These are phyloP conservation scores for Drosophila parthenogenetica DNA, from an alignment of 2,888 invertebrate genomes.

Conservation along the genomic window DNA sequence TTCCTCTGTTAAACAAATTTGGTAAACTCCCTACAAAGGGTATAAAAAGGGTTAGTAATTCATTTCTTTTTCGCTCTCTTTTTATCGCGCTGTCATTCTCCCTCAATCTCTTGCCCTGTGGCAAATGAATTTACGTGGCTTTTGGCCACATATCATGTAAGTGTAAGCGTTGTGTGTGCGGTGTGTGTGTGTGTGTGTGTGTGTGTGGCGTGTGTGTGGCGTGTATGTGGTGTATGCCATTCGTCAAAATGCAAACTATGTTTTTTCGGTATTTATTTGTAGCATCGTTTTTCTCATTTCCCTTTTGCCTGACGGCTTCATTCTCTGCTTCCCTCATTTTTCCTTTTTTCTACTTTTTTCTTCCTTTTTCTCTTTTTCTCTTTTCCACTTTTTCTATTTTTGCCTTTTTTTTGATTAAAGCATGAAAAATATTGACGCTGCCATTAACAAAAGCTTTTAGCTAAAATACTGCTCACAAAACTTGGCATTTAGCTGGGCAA, in stretches of 20 bases:
- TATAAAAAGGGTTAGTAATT: conserved; percentile 59
- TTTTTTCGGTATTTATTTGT: conserved; percentile 57
- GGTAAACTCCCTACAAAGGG: not conserved
- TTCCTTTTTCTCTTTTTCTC: conserved; percentile 4
- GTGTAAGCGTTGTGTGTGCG: conserved; percentile 2
- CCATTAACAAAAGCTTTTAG: conserved; percentile 77
- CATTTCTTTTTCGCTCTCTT: conserved; percentile 17
- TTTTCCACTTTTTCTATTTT: too few species aligned
- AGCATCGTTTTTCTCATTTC: conserved; percentile 44
- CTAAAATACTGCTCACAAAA: conserved; percentile 53
- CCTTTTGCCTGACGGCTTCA: conserved; percentile 17
- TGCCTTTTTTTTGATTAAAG: conserved; percentile 57
- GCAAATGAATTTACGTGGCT: conserved; percentile 72
- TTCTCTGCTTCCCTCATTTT: not conserved
- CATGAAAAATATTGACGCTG: conserved; percentile 64
- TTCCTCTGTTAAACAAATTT: not conserved
- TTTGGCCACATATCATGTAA: conserved; percentile 40
- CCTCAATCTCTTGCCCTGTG: conserved; percentile 10
- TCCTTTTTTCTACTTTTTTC: not conserved
- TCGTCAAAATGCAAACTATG: conserved; percentile 65
- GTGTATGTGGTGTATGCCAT: conserved; percentile 53
- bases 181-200: conserved; percentile 19
- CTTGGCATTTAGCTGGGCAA: conserved; percentile 43
- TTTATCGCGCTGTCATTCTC: not conserved
- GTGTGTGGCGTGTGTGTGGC: too few species aligned